Evolutionary conservation across 2,888 invertebrate genomes (phyloP).

Genomic region (Allolobophora icterica): DNA sequence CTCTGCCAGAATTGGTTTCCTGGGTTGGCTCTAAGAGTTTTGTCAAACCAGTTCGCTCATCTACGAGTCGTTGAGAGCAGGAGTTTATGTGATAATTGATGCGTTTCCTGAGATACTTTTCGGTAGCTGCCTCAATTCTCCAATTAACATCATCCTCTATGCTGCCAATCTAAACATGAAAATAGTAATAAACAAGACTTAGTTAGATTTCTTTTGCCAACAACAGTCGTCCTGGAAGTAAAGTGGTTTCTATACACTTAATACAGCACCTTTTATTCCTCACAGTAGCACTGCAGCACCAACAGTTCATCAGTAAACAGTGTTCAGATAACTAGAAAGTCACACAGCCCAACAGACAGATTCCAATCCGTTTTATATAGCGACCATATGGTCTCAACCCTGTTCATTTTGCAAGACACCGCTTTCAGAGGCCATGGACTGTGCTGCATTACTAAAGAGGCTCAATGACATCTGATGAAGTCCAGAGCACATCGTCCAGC

Average conservation of each 20-base stretch:
- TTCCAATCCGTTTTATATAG: neutral
- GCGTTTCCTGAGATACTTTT: neutral
- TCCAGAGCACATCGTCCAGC: too few species aligned
- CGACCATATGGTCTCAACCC: too few species aligned
- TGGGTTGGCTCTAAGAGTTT: neutral
- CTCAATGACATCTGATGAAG: neutral
- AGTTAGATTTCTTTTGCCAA: too few species aligned
- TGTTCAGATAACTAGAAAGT: neutral
- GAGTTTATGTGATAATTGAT: neutral
- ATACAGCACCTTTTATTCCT: neutral
- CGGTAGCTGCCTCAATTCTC: neutral
- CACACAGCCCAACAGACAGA: neutral
- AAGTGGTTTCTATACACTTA: neutral
- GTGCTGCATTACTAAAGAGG: neutral
- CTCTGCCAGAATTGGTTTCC: neutral
- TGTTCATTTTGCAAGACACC: too few species aligned
- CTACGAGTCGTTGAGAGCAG: neutral
- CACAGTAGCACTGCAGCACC: neutral
- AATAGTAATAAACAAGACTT: too few species aligned
- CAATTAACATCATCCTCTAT: neutral
- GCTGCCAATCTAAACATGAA: neutral
- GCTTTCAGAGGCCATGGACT: neutral
- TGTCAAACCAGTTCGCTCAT: neutral
- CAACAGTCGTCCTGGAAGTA: neutral
- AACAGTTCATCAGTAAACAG: neutral